These are phyloP conservation scores for Strongylocentrotus purpuratus DNA, from an alignment of 35 echinoderm and acorn worm species.

Conservation along the genomic window DNA sequence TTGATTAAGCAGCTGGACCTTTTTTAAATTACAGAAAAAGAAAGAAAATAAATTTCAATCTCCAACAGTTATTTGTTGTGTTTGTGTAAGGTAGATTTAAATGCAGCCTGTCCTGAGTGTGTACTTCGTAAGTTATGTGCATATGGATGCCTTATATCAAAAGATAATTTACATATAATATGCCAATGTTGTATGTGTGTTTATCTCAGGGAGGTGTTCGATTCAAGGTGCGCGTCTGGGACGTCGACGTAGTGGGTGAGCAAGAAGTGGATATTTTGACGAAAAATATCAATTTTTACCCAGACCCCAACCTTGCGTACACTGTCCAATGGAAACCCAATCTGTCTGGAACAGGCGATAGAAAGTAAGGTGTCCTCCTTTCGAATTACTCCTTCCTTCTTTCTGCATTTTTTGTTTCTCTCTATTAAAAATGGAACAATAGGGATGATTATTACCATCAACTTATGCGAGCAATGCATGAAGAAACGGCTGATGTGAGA, in stretches of 20 bases:
- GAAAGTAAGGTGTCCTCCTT: not conserved
- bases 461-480: no score
- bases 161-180: not conserved
- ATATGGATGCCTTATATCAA: no score
- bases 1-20: no score
- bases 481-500: no score
- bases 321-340: conserved; percentile 13
- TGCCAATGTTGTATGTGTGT: not conserved
- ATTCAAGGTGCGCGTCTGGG: not conserved
- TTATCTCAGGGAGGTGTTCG: not conserved
- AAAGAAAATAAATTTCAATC: no score
- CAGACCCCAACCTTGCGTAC: not conserved
- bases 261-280: not conserved
- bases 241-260: not conserved
- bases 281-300: not conserved
- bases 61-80: no score
- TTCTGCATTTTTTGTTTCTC: not conserved
- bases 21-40: no score
- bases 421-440: not conserved
- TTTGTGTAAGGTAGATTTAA: no score
- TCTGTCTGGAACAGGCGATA: not conserved
- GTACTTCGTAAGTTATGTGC: no score
- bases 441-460: no score
- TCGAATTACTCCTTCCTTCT: not conserved
- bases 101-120: no score